A percentile compares a stretch with the other conserved stretches of the same genome.
Evolutionary conservation across 2,888 invertebrate species (phyloP).

Genomic region (Cylindroiulus punctatus): DNA sequence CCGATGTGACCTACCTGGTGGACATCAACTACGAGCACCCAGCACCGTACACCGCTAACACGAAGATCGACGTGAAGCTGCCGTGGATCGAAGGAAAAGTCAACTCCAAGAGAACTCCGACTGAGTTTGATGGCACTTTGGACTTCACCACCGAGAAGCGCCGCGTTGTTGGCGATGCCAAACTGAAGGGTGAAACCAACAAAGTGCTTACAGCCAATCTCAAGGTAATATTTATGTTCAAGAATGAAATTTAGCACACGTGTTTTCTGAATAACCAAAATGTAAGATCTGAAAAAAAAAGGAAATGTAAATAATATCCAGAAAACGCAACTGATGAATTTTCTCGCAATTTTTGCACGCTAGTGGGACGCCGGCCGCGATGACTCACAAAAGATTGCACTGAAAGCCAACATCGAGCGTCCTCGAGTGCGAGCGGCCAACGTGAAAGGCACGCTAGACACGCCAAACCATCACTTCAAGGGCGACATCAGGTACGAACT

Average conservation of each 20-base stretch:
- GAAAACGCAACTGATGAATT: neutral
- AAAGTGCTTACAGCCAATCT: conserved; percentile 47
- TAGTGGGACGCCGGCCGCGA: conserved; percentile 56
- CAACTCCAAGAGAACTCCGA: conserved; percentile 41
- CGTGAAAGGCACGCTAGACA: conserved; percentile 51
- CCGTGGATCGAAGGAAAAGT: conserved; percentile 55
- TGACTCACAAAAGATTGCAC: conserved; percentile 45
- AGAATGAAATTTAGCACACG: too few species aligned
- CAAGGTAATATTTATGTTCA: conserved; percentile 48
- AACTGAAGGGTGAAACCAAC: conserved; percentile 45
- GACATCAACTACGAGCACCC: conserved; percentile 44
- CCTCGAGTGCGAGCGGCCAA: conserved; percentile 27
- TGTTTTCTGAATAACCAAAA: too few species aligned
- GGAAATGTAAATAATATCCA: too few species aligned
- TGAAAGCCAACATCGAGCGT: conserved; percentile 52
- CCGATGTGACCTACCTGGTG: conserved; percentile 51
- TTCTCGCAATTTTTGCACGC: neutral
- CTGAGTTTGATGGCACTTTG: conserved; percentile 40
- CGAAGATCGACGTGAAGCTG: conserved; percentile 24
- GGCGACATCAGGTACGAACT: conserved; percentile 50
- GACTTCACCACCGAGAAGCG: conserved; percentile 52
- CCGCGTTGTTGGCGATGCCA: conserved; percentile 6
- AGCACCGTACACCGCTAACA: neutral
- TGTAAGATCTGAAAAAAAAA: too few species aligned
- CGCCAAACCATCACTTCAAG: conserved; percentile 29